Base-by-base conservation (phyloP, 2,113 vertebrate species). In the Herpetotheres cachinnans region DNA sequence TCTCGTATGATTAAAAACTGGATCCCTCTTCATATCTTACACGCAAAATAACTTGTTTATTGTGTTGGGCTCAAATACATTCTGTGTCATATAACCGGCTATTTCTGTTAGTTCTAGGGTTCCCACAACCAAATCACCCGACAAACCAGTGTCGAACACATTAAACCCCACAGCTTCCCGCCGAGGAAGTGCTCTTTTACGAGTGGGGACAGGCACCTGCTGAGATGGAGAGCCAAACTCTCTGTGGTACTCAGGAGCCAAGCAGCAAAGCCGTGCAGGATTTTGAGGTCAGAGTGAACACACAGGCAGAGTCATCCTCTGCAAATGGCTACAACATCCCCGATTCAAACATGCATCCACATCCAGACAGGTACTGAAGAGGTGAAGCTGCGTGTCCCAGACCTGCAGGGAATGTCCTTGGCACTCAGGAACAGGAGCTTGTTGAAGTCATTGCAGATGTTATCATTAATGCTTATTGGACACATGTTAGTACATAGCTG, bases 251-350 rank as follows among this genome's bases (percentile, higher is more conserved):
- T 66, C 11, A 76, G 42, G 27, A 85, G 44, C 13, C 0, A 0
- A 82, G 32, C 3, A 50, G 65, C 54, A 78, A 90, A 82, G 32
- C 32, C 30, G 78, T 46, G 16, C 44, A 27, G 25, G 12, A 66
- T 79, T 56, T 44, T 67, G 66, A 71, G n/a, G 20, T 0, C 1
- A 42, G 34, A 62, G 27, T 1, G 2, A 91, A 44, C 20, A 47
- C 29, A 26, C 12, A 27, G 22, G 19, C 0, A 0, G 20, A 70
- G 17, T 11, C 5, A 9, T 38, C 0, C 0, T 17, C 38, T 32
- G 27, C 69, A 81, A 29, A 21, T 17, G 11, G 47, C n/a, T 77
- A 27, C 44, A 7, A 18, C 44, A 38, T 15, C 44, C 29, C 40
- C 3, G 5, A 34, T 38, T 50, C 79, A 55, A 44, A 78, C 20